Percentiles rank a stretch among this genome's conserved stretches.
These are phyloP conservation scores for Oceanodroma leucorhoa DNA, from an alignment of 2,797 vertebrate genomes.

Conservation along the genomic window DNA sequence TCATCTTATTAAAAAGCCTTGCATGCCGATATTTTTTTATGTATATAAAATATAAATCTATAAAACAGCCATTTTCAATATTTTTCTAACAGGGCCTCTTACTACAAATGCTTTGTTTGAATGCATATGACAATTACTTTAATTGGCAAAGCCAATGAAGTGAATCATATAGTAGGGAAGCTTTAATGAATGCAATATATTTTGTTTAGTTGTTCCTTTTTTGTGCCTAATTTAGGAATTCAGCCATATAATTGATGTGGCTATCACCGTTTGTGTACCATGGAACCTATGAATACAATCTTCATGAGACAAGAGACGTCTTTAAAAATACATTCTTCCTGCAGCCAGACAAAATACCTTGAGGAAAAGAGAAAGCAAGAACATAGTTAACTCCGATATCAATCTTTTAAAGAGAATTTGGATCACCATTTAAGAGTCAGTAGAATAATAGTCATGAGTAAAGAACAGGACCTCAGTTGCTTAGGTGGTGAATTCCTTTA, in stretches of 20 bases:
- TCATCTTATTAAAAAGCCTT: neutral
- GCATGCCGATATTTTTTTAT: neutral
- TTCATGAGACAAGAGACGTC: neutral
- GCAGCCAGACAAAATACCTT: neutral
- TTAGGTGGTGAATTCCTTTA: neutral
- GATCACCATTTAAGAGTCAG: neutral
- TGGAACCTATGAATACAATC: neutral
- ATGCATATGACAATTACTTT: conserved; percentile 36
- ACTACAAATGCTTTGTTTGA: conserved; percentile 45
- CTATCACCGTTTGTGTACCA: neutral
- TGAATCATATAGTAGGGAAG: conserved; percentile 33
- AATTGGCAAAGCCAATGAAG: conserved; percentile 68
- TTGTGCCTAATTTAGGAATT: conserved; percentile 40
- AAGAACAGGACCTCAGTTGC: neutral
- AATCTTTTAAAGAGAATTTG: neutral
- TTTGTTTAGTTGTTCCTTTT: conserved; percentile 43
- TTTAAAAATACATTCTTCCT: neutral
- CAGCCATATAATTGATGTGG: conserved; percentile 50
- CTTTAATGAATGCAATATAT: conserved; percentile 63
- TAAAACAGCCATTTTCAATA: conserved; percentile 1
- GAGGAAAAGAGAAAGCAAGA: neutral
- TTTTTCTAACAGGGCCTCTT: conserved; percentile 43
- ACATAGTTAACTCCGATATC: neutral
- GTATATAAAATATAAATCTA: neutral
- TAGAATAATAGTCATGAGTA: neutral